Percentiles rank a stretch among this genome's conserved stretches.
phyloP scores from a whole-genome alignment of 92 coral and sea anemone species.

The Palythoa grandiflora region DNA sequence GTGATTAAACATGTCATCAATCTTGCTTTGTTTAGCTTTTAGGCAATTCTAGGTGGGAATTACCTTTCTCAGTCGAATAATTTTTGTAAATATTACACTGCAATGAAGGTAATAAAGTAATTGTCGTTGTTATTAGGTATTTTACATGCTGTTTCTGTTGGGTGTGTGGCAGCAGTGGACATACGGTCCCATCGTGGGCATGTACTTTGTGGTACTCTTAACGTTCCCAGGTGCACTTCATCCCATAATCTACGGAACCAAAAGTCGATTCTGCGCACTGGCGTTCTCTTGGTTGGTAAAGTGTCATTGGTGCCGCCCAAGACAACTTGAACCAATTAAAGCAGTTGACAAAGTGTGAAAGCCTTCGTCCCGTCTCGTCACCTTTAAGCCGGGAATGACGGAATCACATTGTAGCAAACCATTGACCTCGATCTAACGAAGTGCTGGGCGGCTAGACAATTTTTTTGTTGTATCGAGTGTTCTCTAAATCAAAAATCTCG shows the following conservation, averaged over 20 bases:
- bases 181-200: neutral
- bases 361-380: neutral
- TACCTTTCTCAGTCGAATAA: too few species aligned
- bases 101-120: too few species aligned
- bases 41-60: too few species aligned
- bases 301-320: constrained; percentile 29
- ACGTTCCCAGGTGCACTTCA: constrained; percentile 31
- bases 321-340: neutral
- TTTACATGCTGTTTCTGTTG: neutral
- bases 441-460: too few species aligned
- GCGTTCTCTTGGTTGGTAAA: constrained; percentile 41
- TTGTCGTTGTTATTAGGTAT: neutral
- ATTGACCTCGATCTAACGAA: too few species aligned
- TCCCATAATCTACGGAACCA: constrained; percentile 43
- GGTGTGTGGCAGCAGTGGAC: constrained; percentile 5
- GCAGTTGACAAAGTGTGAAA: neutral
- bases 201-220: constrained; percentile 11
- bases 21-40: too few species aligned
- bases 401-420: too few species aligned
- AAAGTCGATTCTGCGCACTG: constrained; percentile 39
- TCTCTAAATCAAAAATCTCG: too few species aligned
- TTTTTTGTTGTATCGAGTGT: too few species aligned
- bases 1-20: too few species aligned
- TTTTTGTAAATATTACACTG: too few species aligned
- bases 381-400: neutral